phyloP scores from a whole-genome alignment of 2,113 vertebrate species.

The Actenoides lindsayi region DNA sequence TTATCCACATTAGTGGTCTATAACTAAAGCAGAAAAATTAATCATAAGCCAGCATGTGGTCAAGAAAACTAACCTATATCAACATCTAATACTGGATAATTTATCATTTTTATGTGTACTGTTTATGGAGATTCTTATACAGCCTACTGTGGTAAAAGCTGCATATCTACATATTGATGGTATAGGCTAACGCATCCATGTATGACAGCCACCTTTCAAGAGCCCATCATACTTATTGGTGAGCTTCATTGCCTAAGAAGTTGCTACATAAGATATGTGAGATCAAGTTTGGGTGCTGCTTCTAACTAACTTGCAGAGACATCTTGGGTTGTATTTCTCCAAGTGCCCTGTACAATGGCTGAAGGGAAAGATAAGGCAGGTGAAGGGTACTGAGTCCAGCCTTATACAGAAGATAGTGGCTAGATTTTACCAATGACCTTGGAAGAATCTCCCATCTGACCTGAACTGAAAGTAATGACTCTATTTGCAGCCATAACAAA shows the following conservation, averaged over 20 bases:
- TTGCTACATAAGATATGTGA: accelerated
- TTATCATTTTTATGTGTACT: neutral
- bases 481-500: neutral
- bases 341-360: neutral
- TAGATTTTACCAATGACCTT: neutral
- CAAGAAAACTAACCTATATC: neutral
- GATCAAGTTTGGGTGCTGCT: neutral
- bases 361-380: neutral
- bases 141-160: neutral
- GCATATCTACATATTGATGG: neutral
- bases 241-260: neutral
- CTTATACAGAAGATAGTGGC: neutral
- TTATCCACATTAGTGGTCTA: neutral
- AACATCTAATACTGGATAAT: neutral
- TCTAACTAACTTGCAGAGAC: neutral
- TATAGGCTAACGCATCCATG: neutral
- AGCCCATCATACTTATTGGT: neutral
- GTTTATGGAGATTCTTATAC: neutral
- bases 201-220: neutral
- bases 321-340: neutral
- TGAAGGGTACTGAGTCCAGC: neutral
- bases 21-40: constrained; percentile 11
- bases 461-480: neutral
- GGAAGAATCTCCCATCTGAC: neutral
- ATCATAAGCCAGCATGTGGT: neutral